Evolutionary conservation across 2,113 vertebrate species (phyloP).

Genomic region (Melanocharis versteri): DNA sequence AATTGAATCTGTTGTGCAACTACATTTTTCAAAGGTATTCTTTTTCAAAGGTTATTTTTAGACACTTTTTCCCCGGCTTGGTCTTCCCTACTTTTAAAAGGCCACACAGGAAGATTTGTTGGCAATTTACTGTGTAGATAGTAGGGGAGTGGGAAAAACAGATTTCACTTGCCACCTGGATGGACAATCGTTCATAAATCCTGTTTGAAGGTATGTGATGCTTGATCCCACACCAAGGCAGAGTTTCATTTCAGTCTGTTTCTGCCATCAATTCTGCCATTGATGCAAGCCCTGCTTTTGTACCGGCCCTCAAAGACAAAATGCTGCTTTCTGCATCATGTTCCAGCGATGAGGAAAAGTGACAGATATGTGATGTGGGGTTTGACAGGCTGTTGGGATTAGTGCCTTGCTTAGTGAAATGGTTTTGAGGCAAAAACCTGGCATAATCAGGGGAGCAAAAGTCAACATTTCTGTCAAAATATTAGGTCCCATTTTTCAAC

Average conservation of each 20-base stretch:
- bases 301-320: not conserved
- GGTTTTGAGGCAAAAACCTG: not conserved
- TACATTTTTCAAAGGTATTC: not conserved
- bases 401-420: not conserved
- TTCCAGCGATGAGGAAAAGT: not conserved
- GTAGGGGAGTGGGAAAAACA: not conserved
- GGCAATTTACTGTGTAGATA: not conserved
- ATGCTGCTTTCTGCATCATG: not conserved
- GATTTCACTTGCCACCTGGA: not conserved
- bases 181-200: not conserved
- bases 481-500: not conserved
- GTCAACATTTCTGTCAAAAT: not conserved
- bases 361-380: not conserved
- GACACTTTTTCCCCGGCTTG: not conserved
- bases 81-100: not conserved
- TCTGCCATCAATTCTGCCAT: not conserved
- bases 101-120: not conserved
- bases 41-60: slow-evolving; percentile 4
- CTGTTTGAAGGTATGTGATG: not conserved
- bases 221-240: not conserved
- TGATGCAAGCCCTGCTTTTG: not conserved
- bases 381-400: not conserved
- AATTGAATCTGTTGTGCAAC: not conserved
- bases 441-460: not conserved
- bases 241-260: not conserved